A percentile compares a stretch with the other conserved stretches of the same genome.
These are phyloP conservation scores for Litocranius walleri DNA, from an alignment of 2,113 vertebrate species.

Conservation along the genomic window DNA sequence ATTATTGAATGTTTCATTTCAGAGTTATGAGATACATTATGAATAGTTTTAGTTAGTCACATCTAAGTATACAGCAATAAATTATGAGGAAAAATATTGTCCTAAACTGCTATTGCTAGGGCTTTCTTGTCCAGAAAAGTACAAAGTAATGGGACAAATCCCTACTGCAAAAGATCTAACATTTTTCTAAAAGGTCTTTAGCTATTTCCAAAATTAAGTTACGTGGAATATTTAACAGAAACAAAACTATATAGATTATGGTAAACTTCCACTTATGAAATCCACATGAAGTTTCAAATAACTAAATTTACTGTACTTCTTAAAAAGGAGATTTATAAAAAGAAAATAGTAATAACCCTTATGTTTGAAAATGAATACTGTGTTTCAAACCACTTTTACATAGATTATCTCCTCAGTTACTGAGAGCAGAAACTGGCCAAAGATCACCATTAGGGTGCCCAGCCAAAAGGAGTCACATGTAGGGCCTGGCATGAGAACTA, in stretches of 20 bases:
- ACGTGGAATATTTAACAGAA: background rate
- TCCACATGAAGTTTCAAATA: background rate
- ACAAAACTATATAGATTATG: background rate
- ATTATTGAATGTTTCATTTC: background rate
- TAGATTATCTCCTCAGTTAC: background rate
- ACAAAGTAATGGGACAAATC: background rate
- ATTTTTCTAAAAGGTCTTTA: background rate
- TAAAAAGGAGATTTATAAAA: background rate
- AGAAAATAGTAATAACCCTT: conserved; percentile 18
- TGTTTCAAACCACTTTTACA: background rate
- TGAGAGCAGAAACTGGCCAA: background rate
- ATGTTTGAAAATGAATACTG: background rate
- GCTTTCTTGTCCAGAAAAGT: background rate
- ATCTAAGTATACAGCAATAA: background rate
- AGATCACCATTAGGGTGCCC: background rate
- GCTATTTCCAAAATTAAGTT: background rate
- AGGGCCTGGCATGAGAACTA: background rate
- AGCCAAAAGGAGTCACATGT: background rate
- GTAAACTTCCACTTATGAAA: background rate
- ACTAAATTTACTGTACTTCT: background rate
- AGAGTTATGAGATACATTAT: background rate
- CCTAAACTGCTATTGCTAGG: background rate
- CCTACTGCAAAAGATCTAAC: background rate
- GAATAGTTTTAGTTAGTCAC: background rate
- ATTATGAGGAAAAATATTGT: background rate